Evolutionary conservation across 2,113 vertebrate genomes (phyloP).

Genomic region (Cichladusa arquata): DNA sequence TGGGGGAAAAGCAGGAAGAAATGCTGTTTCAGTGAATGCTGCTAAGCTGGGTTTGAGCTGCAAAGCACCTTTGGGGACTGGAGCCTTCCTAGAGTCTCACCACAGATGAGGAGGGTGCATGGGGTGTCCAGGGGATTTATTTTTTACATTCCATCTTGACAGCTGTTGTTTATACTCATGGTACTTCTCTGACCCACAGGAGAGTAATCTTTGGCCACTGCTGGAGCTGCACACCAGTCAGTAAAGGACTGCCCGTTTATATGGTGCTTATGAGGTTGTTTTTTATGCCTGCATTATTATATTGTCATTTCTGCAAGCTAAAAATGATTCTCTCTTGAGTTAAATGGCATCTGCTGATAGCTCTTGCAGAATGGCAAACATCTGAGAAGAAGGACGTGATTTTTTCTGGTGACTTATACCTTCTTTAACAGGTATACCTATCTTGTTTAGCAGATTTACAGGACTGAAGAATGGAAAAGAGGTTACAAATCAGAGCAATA

Average conservation of each 20-base stretch:
- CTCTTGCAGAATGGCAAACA: background rate
- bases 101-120: rapidly evolving
- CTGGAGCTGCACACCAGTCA: background rate
- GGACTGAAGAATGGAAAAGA: background rate
- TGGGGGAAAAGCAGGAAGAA: background rate
- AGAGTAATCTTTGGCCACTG: background rate
- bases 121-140: background rate
- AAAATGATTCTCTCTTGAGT: background rate
- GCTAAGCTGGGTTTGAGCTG: background rate
- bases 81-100: background rate
- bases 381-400: background rate
- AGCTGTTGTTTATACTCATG: rapidly evolving
- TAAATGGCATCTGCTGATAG: background rate
- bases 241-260: background rate
- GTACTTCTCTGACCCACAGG: rapidly evolving
- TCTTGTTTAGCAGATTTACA: background rate
- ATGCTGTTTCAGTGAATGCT: background rate
- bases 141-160: background rate
- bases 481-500: background rate
- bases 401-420: background rate
- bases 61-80: background rate
- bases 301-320: background rate
- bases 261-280: background rate
- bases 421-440: background rate
- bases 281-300: background rate